Conservation (phyloP, 2,113 vertebrate genomes). For the Butorides virescens region DNA sequence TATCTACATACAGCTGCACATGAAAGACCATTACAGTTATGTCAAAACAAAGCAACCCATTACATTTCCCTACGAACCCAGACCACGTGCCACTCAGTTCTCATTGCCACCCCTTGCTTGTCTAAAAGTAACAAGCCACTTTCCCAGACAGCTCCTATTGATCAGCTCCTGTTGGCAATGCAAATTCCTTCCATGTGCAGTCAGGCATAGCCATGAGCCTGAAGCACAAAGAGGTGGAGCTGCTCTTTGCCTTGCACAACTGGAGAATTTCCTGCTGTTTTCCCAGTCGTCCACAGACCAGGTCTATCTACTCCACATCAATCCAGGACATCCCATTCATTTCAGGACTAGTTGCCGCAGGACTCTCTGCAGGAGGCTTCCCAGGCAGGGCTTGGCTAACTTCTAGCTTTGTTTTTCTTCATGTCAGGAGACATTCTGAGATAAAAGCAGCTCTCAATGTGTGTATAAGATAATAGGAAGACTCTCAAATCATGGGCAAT, state of each 20-base stretch:
- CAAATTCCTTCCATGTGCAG: constrained; percentile 62
- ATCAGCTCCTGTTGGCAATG: constrained; percentile 58
- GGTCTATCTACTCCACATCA: constrained; percentile 49
- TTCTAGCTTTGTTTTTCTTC: constrained; percentile 37
- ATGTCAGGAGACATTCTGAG: neutral
- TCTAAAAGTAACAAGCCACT: constrained; percentile 21
- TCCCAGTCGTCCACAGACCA: constrained; percentile 42
- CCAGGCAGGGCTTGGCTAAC: neutral
- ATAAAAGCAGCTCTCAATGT: neutral
- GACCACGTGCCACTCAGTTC: constrained; percentile 1
- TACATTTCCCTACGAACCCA: constrained; percentile 34
- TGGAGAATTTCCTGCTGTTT: constrained; percentile 64
- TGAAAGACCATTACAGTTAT: constrained; percentile 59
- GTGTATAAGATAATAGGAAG: neutral
- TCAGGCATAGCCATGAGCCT: constrained; percentile 60
- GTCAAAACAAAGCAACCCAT: constrained; percentile 62
- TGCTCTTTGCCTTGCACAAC: constrained; percentile 57
- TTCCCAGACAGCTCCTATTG: constrained; percentile 67
- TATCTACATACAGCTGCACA: constrained; percentile 72
- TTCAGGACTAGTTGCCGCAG: neutral
- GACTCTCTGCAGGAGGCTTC: constrained; percentile 27
- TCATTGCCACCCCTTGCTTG: constrained; percentile 52
- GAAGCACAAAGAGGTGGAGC: constrained; percentile 60
- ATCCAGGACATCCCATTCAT: constrained; percentile 49
- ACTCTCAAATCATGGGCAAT: neutral